Base-by-base conservation (phyloP, 2,888 invertebrate genomes). In the Eugnorisma glareosa region DNA sequence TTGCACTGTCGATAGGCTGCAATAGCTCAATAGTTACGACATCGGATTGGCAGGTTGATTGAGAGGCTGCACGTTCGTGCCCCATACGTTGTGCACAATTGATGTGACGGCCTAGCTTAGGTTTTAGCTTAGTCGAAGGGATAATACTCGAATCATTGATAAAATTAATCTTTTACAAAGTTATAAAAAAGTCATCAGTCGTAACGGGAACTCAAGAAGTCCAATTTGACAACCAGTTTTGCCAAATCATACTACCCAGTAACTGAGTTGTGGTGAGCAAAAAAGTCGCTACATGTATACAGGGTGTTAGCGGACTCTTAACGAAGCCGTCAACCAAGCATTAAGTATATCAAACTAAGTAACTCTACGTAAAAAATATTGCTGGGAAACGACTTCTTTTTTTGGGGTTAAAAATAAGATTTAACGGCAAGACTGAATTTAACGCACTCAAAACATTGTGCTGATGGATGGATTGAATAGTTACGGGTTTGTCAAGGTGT, bases 21-120 rank as follows among this genome's bases (percentile, higher is more conserved):
- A 28, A 73, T 51, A 66, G 43, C 57, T 78, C 64, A 73, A 78
- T 66, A 54, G 18, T 31, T 43, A 54, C 57, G 57, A 15, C 51
- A 13, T 80, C 21, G 28, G 73, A 73, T 73, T 72, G 64, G 35
- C 73, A 80, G 73, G 57, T 73, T 78, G 73, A 80, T 80, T 80
- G 48, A 73, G 73, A 64, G 45, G 72, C 24, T 28, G 5, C 8
- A 13, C 40, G 57, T 43, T 57, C 40, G 18, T 66, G 21, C 40
- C 8, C 40, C 13, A 35, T 57, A 59, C 40, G 48, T 57, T 66
- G 40, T 43, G 15, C 15, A 73, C 2, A 57, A 28, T 79, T 69
- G 15, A 51, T 35, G 48, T 68, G 40, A 64, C 37, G 13, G 15
- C n/a, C n/a, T 40, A n/a, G 64, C 10, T 18, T 8, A n/a, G 8